Evolutionary conservation across 2,113 vertebrate species (phyloP), one percentile per base, ranked within the genome.

Genomic region (Meles meles): DNA sequence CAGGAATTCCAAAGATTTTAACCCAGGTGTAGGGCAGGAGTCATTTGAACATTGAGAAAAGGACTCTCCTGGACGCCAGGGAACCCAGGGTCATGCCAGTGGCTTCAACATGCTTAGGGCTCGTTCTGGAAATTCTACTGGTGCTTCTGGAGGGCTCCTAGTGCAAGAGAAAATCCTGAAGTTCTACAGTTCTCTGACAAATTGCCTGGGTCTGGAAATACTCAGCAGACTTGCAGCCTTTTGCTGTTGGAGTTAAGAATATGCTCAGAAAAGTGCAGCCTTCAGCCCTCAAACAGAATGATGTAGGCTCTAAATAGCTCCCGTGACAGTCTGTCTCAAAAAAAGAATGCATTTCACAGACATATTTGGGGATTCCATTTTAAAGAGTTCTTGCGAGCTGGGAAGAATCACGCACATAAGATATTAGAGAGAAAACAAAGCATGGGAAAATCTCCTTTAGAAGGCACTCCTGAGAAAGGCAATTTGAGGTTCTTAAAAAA

Each of bases 341-440:
- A 96, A 97, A 97, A 91, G 55, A 95, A 94, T 88, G 47, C 39
- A 81, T 97, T 94, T 97, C 79, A 93, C 61, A 95, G 79, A 97
- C 87, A 87, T 79, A 81, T 61, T 97, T 88, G 94, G 79, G 80
- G 47, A 95, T 91, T 95, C 57, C 96, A 91, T 95, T 95, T 96
- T 91, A 93, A 97, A 97, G 39, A 95, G 61, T 82, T 95, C 74
- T 90, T 96, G 14, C 63, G 94, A 95, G 72, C 77, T 23, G 52
- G 63, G 77, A 95, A 97, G 77, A 96, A 91, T 42, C 49, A n/a
- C 37, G 52, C 72, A 89, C 6, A 47, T 34, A 88, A 72, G 49
- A 85, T 82, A 84, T 88, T 65, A 91, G 79, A 59, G 71, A 86
- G 57, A 88, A 89, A 52, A 37, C 39, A 86, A 72, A 59, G 14